These are phyloP conservation scores for Conops quadrifasciatus DNA, from an alignment of 2,888 invertebrate species.

Conservation along the genomic window DNA sequence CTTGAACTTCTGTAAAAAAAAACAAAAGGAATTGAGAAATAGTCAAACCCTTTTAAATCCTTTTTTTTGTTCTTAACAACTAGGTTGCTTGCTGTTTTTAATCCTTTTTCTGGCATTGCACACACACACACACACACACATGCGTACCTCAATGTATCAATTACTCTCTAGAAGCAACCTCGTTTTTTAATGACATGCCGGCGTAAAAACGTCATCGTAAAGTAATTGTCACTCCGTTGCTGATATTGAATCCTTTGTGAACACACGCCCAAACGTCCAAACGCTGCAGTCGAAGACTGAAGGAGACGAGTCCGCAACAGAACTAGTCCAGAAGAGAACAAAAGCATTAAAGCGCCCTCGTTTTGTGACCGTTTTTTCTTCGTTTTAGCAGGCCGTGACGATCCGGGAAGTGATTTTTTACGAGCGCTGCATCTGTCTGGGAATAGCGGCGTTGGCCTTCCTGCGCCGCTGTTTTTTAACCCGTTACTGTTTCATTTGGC, in stretches of 20 bases:
- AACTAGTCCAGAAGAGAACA: conserved; percentile 9
- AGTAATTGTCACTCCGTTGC: conserved; percentile 41
- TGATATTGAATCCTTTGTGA: conserved; percentile 30
- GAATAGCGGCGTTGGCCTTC: conserved; percentile 2
- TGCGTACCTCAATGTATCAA: neutral
- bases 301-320: too few relatives aligned
- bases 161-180: conserved; percentile 16
- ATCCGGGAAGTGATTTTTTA: conserved; percentile 21
- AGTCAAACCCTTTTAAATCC: neutral
- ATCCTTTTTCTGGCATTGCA: neutral
- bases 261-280: conserved; percentile 16
- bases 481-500: conserved; percentile 29
- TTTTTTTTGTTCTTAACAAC: neutral
- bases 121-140: neutral
- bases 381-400: neutral
- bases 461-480: conserved; percentile 9
- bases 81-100: neutral
- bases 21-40: neutral
- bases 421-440: conserved; percentile 39
- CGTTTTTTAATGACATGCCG: conserved; percentile 38
- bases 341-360: conserved; percentile 24
- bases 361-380: neutral
- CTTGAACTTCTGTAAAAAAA: neutral
- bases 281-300: too few relatives aligned
- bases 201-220: conserved; percentile 38